Evolutionary conservation across 2,113 vertebrate genomes (phyloP).

Genomic region (Poeciliopsis occidentalis): DNA sequence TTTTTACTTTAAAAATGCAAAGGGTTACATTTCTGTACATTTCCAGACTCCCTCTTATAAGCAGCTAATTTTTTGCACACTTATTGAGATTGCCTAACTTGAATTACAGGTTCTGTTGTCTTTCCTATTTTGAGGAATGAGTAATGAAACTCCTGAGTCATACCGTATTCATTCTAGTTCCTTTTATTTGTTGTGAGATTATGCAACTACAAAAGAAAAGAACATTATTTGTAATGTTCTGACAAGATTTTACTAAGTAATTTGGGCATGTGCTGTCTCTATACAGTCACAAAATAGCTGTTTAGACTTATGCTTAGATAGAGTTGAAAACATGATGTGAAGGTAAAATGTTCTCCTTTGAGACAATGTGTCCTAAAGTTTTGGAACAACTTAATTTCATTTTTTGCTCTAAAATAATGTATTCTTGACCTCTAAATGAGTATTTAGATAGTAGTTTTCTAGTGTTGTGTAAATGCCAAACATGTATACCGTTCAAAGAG

Average conservation of each 20-base stretch:
- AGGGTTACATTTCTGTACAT: not conserved
- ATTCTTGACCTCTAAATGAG: not conserved
- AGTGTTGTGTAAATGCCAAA: not conserved
- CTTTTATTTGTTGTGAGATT: too few species aligned
- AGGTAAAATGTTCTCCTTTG: conserved; percentile 40
- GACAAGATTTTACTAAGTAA: not conserved
- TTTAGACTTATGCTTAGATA: conserved; percentile 3
- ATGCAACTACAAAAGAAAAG: not conserved
- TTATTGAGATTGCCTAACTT: not conserved
- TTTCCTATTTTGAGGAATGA: not conserved
- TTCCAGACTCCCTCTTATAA: not conserved
- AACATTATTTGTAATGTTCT: not conserved
- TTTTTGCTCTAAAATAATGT: not conserved
- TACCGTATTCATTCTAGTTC: not conserved
- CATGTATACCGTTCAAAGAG: not conserved
- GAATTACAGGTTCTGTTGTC: not conserved
- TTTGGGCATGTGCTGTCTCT: not conserved
- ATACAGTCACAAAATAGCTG: not conserved
- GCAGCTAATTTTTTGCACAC: not conserved
- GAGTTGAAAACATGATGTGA: not conserved
- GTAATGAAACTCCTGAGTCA: not conserved
- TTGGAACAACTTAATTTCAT: not conserved
- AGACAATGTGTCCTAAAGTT: conserved; percentile 11
- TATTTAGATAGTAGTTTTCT: not conserved
- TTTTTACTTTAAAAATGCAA: conserved; percentile 32